A percentile compares a stretch with the other conserved stretches of the same genome.
Conservation (phyloP, 2,888 invertebrate species). For the Chrysotoxum bicinctum region DNA sequence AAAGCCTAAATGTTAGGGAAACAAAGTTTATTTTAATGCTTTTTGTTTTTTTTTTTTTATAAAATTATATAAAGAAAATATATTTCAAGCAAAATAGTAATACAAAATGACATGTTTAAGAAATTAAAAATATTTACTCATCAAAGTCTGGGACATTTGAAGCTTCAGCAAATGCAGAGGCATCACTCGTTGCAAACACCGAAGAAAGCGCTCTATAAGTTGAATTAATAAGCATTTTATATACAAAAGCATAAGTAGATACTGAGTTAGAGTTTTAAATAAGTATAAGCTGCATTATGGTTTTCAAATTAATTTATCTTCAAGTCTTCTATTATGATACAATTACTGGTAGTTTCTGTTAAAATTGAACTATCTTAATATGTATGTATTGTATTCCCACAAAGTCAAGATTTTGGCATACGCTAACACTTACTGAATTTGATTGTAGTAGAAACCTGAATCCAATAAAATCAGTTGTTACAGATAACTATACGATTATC, state of each 20-base stretch:
- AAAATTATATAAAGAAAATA: too few species aligned
- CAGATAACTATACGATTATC: too few species aligned
- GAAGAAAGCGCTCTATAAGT: conserved; percentile 74
- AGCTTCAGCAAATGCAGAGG: conserved; percentile 78
- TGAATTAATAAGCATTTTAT: conserved; percentile 46
- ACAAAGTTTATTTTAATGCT: not conserved
- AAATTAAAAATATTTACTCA: conserved; percentile 77
- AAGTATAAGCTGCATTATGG: not conserved
- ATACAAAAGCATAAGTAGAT: conserved; percentile 1
- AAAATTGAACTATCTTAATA: too few species aligned
- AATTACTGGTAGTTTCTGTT: not conserved
- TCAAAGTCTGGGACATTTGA: conserved; percentile 75
- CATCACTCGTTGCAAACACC: conserved; percentile 76
- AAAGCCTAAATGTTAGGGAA: conserved; percentile 60
- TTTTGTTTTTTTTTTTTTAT: too few species aligned
- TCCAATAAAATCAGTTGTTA: too few species aligned
- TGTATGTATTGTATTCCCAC: too few species aligned
- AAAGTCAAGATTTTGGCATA: too few species aligned
- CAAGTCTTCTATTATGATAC: not conserved
- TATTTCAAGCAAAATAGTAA: not conserved
- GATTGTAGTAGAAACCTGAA: too few species aligned
- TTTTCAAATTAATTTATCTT: not conserved
- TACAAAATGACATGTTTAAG: not conserved
- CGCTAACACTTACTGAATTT: too few species aligned
- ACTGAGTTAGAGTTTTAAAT: not conserved